A percentile compares a stretch with the other conserved stretches of the same genome.
Evolutionary conservation across 2,888 invertebrate species (phyloP).

Genomic region (Thelaira solivaga): DNA sequence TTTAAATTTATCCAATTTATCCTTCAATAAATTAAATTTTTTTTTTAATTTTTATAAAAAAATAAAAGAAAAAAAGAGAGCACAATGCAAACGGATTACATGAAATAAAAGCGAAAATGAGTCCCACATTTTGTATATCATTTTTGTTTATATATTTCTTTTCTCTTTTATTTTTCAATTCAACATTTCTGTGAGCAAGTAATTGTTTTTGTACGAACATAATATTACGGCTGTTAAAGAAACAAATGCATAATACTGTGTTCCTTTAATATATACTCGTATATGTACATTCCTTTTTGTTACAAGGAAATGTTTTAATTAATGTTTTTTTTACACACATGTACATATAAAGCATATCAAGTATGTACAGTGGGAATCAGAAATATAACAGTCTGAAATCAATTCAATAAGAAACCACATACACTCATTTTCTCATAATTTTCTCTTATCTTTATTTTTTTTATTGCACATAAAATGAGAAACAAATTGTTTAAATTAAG

Average conservation of each 20-base stretch:
- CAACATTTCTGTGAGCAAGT: constrained; percentile 19
- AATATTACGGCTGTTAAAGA: constrained; percentile 22
- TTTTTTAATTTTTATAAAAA: background rate
- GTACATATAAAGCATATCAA: background rate
- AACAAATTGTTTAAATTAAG: too few species aligned
- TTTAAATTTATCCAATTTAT: too few species aligned
- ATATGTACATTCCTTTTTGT: constrained; percentile 11
- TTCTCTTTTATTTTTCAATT: background rate
- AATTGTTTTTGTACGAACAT: constrained; percentile 30
- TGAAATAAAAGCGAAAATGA: background rate
- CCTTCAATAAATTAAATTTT: too few species aligned
- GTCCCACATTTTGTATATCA: background rate
- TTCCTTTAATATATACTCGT: too few species aligned
- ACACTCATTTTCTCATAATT: too few species aligned
- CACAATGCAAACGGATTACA: background rate
- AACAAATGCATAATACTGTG: too few species aligned
- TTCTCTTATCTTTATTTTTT: too few species aligned
- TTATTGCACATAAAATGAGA: background rate
- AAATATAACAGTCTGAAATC: too few species aligned
- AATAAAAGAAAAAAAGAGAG: background rate
- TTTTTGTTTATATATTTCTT: too few species aligned
- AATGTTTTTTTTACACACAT: constrained; percentile 37
- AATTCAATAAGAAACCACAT: too few species aligned
- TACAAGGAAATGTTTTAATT: constrained; percentile 45
- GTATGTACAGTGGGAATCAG: background rate